Evolutionary conservation across 2,797 vertebrate genomes (phyloP), one percentile per base, ranked within the genome.

Genomic region (Megalops cyprinoides): DNA sequence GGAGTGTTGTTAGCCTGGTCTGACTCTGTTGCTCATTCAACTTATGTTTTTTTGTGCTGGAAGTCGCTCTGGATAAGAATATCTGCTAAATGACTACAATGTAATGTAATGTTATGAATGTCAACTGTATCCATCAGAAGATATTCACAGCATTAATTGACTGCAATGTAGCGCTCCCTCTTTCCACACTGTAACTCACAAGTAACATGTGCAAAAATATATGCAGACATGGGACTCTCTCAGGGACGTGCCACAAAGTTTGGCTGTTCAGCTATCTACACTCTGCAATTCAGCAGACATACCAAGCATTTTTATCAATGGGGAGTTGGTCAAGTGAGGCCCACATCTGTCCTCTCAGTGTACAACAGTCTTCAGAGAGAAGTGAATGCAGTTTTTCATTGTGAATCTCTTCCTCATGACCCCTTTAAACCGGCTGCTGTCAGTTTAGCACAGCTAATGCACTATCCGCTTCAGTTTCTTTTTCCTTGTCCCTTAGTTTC

Each of bases 231-330:
- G 15, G 34, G 37, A 58, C 20, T 31, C 53, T 60, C 53, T 34
- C 31, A 53, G 49, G 42, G 34, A 80, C 80, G 53, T 23, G 23
- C 69, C 69, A 74, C 79, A 74, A 74, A 58, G 49, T 53, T n/a
- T 18, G 60, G 44, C 69, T 79, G 42, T 79, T 77, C n/a, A 8
- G 53, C 53, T 51, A 69, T 79, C 77, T 67, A 14, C n/a, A 31
- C 71, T 80, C 18, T 14, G 18, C 37, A 14, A n/a, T 34, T 28
- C 37, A 31, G 51, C 49, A 74, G 79, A 20, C 79, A 80, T 80
- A 74, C 69, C 79, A 58, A 58, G 67, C 31, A 58, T 80, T 80
- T 80, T 80, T 80, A 69, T 79, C 60, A 79, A 65, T 65, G 58
- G 60, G 77, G 77, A 67, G 79, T 55, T 74, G 53, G 60, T 71